Evolutionary conservation across 2,888 invertebrate genomes (phyloP).

Genomic region (Sthenelais limicola): DNA sequence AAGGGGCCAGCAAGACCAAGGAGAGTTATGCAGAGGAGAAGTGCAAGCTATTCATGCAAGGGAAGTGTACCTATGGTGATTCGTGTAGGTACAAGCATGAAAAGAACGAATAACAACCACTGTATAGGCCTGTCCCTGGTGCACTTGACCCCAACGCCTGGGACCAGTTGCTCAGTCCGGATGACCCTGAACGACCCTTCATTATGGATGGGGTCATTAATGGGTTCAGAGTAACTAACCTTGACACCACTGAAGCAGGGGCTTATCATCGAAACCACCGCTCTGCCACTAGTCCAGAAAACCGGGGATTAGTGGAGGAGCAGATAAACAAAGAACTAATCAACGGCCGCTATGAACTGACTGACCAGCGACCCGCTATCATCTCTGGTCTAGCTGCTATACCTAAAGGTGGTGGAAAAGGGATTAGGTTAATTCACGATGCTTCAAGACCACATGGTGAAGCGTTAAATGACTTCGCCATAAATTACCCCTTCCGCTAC

Average conservation of each 20-base stretch:
- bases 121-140: background rate
- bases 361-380: background rate
- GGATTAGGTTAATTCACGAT: slow-evolving; percentile 30
- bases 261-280: background rate
- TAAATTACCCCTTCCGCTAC: background rate
- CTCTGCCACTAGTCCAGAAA: background rate
- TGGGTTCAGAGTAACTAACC: slow-evolving; percentile 9
- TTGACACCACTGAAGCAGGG: background rate
- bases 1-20: background rate
- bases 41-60: background rate
- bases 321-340: slow-evolving; percentile 32
- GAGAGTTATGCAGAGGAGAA: background rate
- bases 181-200: background rate
- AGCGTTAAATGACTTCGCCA: slow-evolving; percentile 11
- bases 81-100: background rate
- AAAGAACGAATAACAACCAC: background rate
- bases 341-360: slow-evolving; percentile 19
- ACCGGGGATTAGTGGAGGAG: background rate
- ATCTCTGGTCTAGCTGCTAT: slow-evolving; percentile 33
- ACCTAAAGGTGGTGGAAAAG: background rate
- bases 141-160: slow-evolving; percentile 1
- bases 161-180: background rate
- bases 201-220: background rate
- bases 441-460: background rate
- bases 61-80: slow-evolving; percentile 3